Base-by-base conservation (phyloP, 2,888 invertebrate genomes). In the Brachyopa scutellaris region DNA sequence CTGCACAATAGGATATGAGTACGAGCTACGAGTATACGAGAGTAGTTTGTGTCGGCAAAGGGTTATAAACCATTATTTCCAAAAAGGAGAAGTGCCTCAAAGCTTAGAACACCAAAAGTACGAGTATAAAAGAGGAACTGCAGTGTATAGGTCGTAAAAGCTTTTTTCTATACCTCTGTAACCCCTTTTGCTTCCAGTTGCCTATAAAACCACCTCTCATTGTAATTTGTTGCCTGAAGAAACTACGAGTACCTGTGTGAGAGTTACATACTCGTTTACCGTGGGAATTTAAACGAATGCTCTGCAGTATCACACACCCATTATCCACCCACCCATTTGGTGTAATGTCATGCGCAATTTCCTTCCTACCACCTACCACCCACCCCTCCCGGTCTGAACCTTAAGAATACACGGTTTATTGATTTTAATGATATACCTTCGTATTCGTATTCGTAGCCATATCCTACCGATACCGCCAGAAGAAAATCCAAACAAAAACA, bases 391-490 rank as follows among this genome's bases (percentile, higher is more conserved):
- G n/a, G 9, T n/a, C n/a, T n/a, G n/a, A n/a, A n/a, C n/a, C n/a
- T n/a, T n/a, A n/a, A n/a, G n/a, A n/a, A n/a, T n/a, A 62, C 36
- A 62, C 49, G 80, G 69, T 69, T 80, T 80, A 80, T 80, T 80
- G 80, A 80, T 80, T 80, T 80, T 76, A 80, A 80, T 76, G 80
- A 76, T 80, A 80, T 61, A 66, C 61, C 26, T n/a, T n/a, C n/a
- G n/a, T n/a, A n/a, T n/a, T n/a, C n/a, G n/a, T n/a, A n/a, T n/a
- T n/a, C n/a, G n/a, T n/a, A n/a, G n/a, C n/a, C n/a, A n/a, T n/a
- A n/a, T n/a, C n/a, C n/a, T n/a, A 64, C 49, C 11, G 26, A 31
- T 8, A 45, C 42, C 11, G 36, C 11, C 5, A 17, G 11, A 23
- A 26, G 9, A 72, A 77, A 70, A 38, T 38, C 11, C 21, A 57